Evolutionary conservation across 2,888 invertebrate genomes (phyloP).

Genomic region (Epinotia ramella): DNA sequence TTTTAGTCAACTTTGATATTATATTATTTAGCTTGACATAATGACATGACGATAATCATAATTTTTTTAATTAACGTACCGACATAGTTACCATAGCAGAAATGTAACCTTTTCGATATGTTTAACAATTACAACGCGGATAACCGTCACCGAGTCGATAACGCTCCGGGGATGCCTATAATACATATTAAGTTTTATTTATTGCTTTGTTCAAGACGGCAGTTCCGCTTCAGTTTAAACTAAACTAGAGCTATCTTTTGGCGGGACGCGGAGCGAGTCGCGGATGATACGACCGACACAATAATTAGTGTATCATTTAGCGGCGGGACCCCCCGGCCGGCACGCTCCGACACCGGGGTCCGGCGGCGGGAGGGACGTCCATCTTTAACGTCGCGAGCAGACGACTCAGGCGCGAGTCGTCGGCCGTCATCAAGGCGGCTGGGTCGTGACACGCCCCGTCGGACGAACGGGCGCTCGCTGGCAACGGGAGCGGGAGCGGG

Average conservation of each 20-base stretch:
- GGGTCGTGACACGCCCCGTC: background rate
- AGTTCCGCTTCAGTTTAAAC: conserved; percentile 25
- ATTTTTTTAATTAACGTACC: conserved; percentile 6
- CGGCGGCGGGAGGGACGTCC: background rate
- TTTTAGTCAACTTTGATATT: background rate
- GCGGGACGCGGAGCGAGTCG: conserved; percentile 33
- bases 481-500: background rate
- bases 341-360: background rate
- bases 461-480: background rate
- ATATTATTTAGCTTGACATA: background rate
- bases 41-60: background rate
- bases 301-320: background rate
- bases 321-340: background rate
- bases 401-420: background rate
- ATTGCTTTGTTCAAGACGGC: conserved; percentile 31
- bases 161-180: conserved; percentile 3
- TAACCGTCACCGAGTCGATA: conserved; percentile 3
- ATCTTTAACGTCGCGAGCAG: background rate
- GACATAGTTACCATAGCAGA: background rate
- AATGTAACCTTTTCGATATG: conserved; percentile 21
- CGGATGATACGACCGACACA: conserved; percentile 2
- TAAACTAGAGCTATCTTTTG: conserved; percentile 32
- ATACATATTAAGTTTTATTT: conserved; percentile 17
- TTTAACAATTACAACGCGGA: conserved; percentile 20
- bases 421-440: background rate